phyloP scores from a whole-genome alignment of 2,113 vertebrate species.

The Brachypodius melanocephalos region DNA sequence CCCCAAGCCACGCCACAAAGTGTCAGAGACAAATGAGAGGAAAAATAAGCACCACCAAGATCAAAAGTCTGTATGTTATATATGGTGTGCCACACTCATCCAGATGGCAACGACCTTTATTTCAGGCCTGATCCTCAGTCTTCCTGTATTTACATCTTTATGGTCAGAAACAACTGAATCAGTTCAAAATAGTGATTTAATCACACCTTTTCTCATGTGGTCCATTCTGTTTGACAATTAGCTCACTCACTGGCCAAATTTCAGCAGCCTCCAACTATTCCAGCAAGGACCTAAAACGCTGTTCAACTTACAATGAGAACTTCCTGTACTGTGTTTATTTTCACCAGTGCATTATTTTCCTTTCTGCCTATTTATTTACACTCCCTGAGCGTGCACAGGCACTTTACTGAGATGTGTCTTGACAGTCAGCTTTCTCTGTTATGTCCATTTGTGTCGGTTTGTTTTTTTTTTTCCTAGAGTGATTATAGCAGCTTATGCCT shows the following conservation, averaged over 20 bases:
- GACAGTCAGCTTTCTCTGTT: background rate
- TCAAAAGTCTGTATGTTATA: background rate
- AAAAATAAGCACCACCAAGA: background rate
- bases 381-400: background rate
- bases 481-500: conserved; percentile 4
- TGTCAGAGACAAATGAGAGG: background rate
- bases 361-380: background rate
- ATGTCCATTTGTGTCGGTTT: background rate
- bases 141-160: background rate
- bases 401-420: background rate
- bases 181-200: background rate
- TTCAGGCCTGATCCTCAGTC: background rate
- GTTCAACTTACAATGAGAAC: background rate
- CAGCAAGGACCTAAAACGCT: background rate
- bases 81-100: background rate
- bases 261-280: background rate
- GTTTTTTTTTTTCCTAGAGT: background rate
- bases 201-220: background rate
- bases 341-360: background rate
- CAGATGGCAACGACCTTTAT: background rate
- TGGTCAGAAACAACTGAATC: background rate
- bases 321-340: background rate
- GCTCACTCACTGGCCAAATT: background rate
- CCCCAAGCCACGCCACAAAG: background rate
- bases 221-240: background rate